Evolutionary conservation across 2,888 invertebrate genomes (phyloP).

Genomic region (Drosophila limbata): DNA sequence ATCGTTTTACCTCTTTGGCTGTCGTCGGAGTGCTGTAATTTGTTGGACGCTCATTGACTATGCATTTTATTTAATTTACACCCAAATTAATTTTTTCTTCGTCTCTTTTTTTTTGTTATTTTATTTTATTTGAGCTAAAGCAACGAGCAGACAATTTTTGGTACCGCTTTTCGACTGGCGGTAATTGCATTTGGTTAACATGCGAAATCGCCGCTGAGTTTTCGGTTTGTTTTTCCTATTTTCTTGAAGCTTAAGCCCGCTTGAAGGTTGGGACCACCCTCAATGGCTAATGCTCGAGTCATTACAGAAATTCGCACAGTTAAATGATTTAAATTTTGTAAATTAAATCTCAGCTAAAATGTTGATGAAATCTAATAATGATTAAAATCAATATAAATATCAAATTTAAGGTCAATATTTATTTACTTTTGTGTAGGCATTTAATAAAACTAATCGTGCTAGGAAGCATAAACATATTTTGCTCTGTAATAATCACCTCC

Average conservation of each 20-base stretch:
- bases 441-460: conserved; percentile 16
- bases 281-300: conserved; percentile 30
- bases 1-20: conserved; percentile 44
- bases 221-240: conserved; percentile 17
- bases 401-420: conserved; percentile 10
- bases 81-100: conserved; percentile 56
- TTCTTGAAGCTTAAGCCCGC: conserved; percentile 27
- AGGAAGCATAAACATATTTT: conserved; percentile 14
- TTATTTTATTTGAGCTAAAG: conserved; percentile 38
- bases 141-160: conserved; percentile 28
- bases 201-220: conserved; percentile 63
- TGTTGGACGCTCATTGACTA: conserved; percentile 52
- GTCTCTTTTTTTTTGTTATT: conserved; percentile 5
- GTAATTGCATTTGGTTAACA: conserved; percentile 73
- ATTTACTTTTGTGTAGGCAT: not conserved
- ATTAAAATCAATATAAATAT: conserved; percentile 4
- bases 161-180: conserved; percentile 31
- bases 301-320: conserved; percentile 50
- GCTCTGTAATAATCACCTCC: conserved; percentile 1
- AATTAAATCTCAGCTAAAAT: not conserved
- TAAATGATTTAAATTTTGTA: conserved; percentile 56
- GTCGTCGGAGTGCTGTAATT: conserved; percentile 67
- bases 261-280: conserved; percentile 69
- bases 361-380: not conserved
- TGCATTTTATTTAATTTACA: conserved; percentile 72